Evolutionary conservation across 37 sponge, comb jelly and placozoan species (phyloP).

Genomic region (Aphrocallistes beatrix): DNA sequence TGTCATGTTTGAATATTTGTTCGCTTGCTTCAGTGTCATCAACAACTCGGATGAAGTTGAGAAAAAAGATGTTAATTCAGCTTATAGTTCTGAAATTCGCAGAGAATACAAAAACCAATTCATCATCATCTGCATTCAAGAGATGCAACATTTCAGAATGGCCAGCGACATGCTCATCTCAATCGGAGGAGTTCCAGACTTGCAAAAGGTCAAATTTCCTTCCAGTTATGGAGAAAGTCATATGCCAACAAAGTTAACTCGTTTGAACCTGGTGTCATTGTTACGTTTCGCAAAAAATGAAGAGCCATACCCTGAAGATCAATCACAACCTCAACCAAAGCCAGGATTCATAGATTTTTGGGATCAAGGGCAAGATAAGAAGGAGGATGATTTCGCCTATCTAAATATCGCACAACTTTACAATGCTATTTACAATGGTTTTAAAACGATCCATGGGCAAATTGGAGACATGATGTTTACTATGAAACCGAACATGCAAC

Average conservation of each 20-base stretch:
- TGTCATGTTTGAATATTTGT: neutral
- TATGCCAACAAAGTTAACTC: neutral
- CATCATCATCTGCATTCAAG: neutral
- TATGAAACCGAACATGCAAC: neutral
- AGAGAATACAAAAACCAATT: neutral
- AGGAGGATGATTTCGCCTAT: neutral
- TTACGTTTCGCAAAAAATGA: neutral
- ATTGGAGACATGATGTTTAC: neutral
- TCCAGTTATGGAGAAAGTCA: neutral
- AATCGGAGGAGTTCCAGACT: neutral
- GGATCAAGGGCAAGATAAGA: neutral
- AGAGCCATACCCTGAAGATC: constrained; percentile 6
- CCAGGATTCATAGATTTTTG: too few species aligned
- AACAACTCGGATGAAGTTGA: neutral
- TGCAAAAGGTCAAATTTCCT: constrained; percentile 10
- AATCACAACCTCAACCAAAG: too few species aligned
- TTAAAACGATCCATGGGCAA: neutral
- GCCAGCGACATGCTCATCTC: neutral
- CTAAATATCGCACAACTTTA: neutral
- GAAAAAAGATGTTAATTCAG: neutral
- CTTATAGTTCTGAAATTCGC: neutral
- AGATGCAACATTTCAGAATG: constrained; percentile 1
- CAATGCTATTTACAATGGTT: neutral
- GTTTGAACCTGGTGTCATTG: neutral
- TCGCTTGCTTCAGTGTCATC: neutral